Evolutionary conservation across 2,113 vertebrate species (phyloP), one percentile per base, ranked within the genome.

Genomic region (Daphoenositta chrysoptera): DNA sequence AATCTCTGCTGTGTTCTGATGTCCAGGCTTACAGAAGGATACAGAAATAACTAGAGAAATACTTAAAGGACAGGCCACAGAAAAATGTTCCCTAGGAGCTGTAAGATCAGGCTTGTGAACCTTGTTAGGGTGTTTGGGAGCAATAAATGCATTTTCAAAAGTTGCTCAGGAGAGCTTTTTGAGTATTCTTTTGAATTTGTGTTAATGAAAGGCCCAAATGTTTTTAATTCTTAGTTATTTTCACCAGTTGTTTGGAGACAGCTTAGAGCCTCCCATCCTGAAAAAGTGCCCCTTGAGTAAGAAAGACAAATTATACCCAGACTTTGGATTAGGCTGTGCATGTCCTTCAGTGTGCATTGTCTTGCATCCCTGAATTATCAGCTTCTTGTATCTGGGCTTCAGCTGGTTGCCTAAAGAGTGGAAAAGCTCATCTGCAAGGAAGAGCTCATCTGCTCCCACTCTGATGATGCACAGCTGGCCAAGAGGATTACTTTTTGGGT

Each of bases 401-500:
- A 77, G 50, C 50, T 86, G 20, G 50, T 92, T 88, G 66, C 45
- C 37, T 86, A 26, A 94, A 66, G 72, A 78, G 44, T 45, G 30
- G 66, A 73, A 57, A 57, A 82, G 73, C 54, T 84, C 61, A 75
- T 86, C 50, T 79, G 51, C 47, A 35, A 79, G 37, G 51, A 70
- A 71, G 26, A 45, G 35, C 24, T 87, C 71, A 86, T 90, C 79
- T 90, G 58, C 85, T 93, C 71, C 71, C 35, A 26, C 33, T 88
- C 83, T 96, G 88, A 89, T 83, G 88, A 64, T 77, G 68, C 58
- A 70, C 76, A 97, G 75, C 90, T 92, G 95, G 92, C 90, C 75
- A 86, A 73, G 50, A 77, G 53, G 53, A 90, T 93, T 85, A 80
- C 30, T 65, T 93, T 22, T 47, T 47, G 48, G 11, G 45, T 93